Evolutionary conservation across 2,888 invertebrate genomes (phyloP), one percentile per base, ranked within the genome.

Genomic region (Linnaemya vulpina): DNA sequence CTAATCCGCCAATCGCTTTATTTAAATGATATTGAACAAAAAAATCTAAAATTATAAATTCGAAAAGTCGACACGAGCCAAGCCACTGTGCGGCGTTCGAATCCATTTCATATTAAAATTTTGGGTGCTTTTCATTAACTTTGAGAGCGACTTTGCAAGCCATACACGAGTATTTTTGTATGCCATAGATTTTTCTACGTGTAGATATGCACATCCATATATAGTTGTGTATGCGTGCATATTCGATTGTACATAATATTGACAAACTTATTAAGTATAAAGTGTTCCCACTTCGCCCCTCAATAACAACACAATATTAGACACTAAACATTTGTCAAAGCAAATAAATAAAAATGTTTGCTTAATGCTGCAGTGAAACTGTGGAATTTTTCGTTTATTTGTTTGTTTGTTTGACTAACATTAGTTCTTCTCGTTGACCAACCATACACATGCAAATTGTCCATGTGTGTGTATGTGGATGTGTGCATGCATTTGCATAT

Each of bases 351-450:
- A 65, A 73, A 78, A 62, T 76, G 70, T 84, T 84, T 84, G 75
- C 67, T 75, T 65, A 76, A 80, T 84, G 84, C 84, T 84, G 84
- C 84, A 84, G 67, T 84, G 84, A 65, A 75, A 46, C 70, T 76
- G 67, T 71, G 84, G 84, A 84, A 84, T 84, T 75, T 78, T 70
- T 78, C 58, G 38, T 62, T 70, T 49, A 38, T 62, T 68, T 79
- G 60, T 84, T 84, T 84, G 71, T 62, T 68, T 79, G 60, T 84
- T 84, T 84, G 71, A 53, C 65, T 71, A 80, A 80, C 70, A 79
- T 76, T 80, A 79, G 73, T 77, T 77, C 55, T 51, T 67, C 40
- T 20, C 43, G 51, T 73, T 83, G 71, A 73, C 51, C 43, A 83
- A 77, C 25, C 17, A 58, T 38, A 55, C 22, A 11, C 17, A 25